Base-by-base conservation (phyloP, 2,113 vertebrate genomes). In the Paramisgurnus dabryanus region DNA sequence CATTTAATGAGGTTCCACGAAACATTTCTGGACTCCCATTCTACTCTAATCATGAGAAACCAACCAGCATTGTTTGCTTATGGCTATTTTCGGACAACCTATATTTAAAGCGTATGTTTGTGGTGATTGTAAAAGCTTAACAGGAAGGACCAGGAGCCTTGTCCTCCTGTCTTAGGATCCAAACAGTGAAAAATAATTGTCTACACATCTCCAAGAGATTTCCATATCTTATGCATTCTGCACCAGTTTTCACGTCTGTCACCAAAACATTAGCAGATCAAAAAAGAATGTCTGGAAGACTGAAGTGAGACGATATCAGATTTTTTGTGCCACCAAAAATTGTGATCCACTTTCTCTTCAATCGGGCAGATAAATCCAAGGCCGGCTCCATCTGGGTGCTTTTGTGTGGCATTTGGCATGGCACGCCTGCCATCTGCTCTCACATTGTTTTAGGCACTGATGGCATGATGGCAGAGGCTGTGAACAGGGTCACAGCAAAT, bases 341-440 rank as follows among this genome's bases (percentile, higher is more conserved):
- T 13, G 40, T 9, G 34, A 68, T 71, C 43, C 57, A 40, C 57
- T 27, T 72, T 67, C 78, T 68, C 39, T 49, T 67, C 69, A 73
- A 80, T 74, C 22, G 27, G 57, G 69, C 61, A 82, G 72, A 82
- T 64, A 55, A 70, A 75, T 55, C 71, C 63, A 43, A 5, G 27
- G 58, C 41, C 9, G 22, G 40, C 80, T 82, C 70, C 67, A 83
- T 82, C 78, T 82, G 73, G 78, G 58, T 64, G 61, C 66, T 65
- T 79, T 82, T 79, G 82, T 76, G 57, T 83, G 86, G 81, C 64
- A 76, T 82, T 87, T 84, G 86, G 86, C 76, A 9, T 65, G 72
- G 83, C 70, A 76, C 69, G 22, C 12, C 41, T 65, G 58, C 84
- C 84, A 84, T 87, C 85, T 87, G 86, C 66, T 41, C 65, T 66